Percentiles rank a stretch among this genome's conserved stretches.
Evolutionary conservation across 2,888 invertebrate genomes (phyloP).

Genomic region (Dioctria linearis): DNA sequence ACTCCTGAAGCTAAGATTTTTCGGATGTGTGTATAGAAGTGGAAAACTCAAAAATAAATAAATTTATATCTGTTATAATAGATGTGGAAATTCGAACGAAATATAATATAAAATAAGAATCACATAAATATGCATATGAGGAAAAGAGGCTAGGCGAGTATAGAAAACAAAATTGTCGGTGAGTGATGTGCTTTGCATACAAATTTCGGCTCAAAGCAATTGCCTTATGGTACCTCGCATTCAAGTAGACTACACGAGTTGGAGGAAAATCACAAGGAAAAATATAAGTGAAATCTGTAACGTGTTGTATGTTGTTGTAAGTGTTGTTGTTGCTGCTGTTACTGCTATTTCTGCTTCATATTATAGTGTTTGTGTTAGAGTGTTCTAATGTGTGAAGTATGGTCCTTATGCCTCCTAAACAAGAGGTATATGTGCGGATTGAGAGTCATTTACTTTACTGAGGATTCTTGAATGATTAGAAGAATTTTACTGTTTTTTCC

Average conservation of each 20-base stretch:
- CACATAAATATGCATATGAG: conserved; percentile 20
- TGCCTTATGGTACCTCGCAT: conserved; percentile 32
- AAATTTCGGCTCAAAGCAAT: conserved; percentile 30
- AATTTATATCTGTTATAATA: conserved; percentile 7
- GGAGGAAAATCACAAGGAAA: not conserved
- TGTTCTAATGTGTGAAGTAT: conserved; percentile 21
- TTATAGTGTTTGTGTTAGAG: not conserved
- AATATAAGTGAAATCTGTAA: not conserved
- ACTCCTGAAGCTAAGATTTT: no score
- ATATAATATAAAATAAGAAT: not conserved
- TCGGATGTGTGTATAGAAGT: no score
- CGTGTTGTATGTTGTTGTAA: not conserved
- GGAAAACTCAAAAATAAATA: not conserved
- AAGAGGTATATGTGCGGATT: conserved; percentile 28
- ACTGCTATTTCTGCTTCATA: no score
- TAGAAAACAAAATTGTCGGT: conserved; percentile 25
- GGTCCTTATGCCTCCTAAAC: not conserved
- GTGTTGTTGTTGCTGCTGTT: not conserved
- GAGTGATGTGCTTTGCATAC: conserved; percentile 40
- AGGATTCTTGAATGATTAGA: conserved; percentile 31
- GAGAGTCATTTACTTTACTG: conserved; percentile 38
- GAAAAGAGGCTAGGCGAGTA: not conserved
- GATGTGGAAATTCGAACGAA: conserved; percentile 2
- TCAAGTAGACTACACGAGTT: not conserved
- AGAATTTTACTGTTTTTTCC: conserved; percentile 9